Evolutionary conservation across 2,888 invertebrate species (phyloP).

Genomic region (Lasius platythorax): DNA sequence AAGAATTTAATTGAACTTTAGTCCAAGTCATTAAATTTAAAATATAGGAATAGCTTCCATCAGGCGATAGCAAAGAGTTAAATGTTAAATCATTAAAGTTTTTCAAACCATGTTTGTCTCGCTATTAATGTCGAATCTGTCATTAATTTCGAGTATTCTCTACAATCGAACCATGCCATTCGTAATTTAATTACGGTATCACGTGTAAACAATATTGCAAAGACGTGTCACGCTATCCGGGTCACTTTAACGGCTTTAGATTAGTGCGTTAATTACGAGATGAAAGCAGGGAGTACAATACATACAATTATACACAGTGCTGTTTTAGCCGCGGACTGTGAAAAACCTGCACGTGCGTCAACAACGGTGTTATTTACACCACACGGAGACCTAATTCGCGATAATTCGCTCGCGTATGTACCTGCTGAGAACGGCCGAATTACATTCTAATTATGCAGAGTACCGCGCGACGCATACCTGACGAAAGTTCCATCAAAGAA

Average conservation of each 20-base stretch:
- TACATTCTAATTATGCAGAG: constrained; percentile 68
- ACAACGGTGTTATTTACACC: constrained; percentile 33
- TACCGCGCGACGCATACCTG: constrained; percentile 58
- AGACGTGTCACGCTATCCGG: constrained; percentile 24
- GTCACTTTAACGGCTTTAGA: constrained; percentile 44
- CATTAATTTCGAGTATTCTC: constrained; percentile 3
- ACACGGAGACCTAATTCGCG: constrained; percentile 38
- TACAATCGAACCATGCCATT: not conserved
- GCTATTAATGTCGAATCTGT: not conserved
- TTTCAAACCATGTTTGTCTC: not conserved
- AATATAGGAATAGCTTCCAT: not conserved
- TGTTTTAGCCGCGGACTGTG: constrained; percentile 2
- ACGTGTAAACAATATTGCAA: constrained; percentile 9
- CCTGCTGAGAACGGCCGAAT: constrained; percentile 35
- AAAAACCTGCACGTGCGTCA: constrained; percentile 26
- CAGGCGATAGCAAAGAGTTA: not conserved
- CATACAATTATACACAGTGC: constrained; percentile 15
- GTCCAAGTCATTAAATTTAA: not conserved
- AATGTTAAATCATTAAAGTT: not conserved
- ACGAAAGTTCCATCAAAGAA: constrained; percentile 63
- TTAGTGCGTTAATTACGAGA: constrained; percentile 46
- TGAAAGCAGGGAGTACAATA: constrained; percentile 2
- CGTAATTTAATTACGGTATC: constrained; percentile 35
- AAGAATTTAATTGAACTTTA: not conserved
- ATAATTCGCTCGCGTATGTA: constrained; percentile 45